phyloP scores from a whole-genome alignment of 2,888 invertebrate species.

The Tridacna gigas region DNA sequence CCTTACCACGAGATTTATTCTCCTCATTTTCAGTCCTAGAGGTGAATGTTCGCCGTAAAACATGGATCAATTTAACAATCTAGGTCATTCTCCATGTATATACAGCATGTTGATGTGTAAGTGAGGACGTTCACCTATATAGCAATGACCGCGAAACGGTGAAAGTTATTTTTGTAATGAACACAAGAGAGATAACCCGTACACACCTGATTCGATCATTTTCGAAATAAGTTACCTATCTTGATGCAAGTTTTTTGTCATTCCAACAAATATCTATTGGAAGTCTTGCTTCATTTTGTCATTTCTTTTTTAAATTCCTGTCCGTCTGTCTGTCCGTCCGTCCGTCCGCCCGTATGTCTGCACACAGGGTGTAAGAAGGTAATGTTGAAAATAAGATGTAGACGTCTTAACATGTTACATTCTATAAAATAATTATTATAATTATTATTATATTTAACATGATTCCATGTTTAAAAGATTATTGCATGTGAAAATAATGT shows the following conservation, averaged over 20 bases:
- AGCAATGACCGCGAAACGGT: conserved; percentile 5
- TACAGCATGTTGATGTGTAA: conserved; percentile 4
- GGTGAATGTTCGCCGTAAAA: conserved; percentile 6
- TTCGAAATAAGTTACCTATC: too few relatives aligned
- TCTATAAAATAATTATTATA: too few relatives aligned
- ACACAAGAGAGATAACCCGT: not conserved
- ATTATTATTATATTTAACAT: too few relatives aligned
- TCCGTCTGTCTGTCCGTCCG: too few relatives aligned
- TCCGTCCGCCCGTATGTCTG: too few relatives aligned
- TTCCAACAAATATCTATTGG: too few relatives aligned
- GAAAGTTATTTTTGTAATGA: not conserved
- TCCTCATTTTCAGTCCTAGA: too few relatives aligned
- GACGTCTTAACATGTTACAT: not conserved
- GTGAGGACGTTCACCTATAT: conserved; percentile 21
- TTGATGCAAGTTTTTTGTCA: not conserved
- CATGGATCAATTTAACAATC: conserved; percentile 2
- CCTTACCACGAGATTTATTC: too few relatives aligned
- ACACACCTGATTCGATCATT: not conserved
- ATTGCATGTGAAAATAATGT: not conserved
- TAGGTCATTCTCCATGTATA: conserved; percentile 20
- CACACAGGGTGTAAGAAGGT: not conserved
- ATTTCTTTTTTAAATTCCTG: too few relatives aligned
- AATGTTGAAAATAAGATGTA: not conserved
- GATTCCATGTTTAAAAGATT: too few relatives aligned
- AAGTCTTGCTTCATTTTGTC: too few relatives aligned